Evolutionary conservation across 1,140 invertebrate species (phyloP).

Genomic region (Drosophila nannoptera): DNA sequence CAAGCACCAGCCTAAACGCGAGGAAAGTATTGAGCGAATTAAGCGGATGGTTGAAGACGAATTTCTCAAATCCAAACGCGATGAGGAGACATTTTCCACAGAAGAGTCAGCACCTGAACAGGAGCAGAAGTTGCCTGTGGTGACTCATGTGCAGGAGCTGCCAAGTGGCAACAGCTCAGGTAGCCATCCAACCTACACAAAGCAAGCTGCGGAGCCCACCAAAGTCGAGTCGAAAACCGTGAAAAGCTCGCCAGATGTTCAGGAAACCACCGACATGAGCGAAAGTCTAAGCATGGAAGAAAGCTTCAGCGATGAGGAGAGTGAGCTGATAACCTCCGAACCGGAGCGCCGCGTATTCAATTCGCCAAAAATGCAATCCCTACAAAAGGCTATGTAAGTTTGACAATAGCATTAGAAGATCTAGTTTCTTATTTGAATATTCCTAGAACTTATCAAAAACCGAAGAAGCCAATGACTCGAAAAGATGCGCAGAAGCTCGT

Average conservation of each 20-base stretch:
- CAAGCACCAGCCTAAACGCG: constrained; percentile 44
- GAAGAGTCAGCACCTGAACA: constrained; percentile 40
- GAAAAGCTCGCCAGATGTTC: constrained; percentile 20
- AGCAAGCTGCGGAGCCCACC: constrained; percentile 3
- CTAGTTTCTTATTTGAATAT: too few relatives aligned
- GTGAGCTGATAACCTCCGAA: constrained; percentile 39
- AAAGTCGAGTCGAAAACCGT: not conserved
- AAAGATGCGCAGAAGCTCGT: constrained; percentile 59
- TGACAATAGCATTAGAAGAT: not conserved
- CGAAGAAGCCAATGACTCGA: constrained; percentile 39
- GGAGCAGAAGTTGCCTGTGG: constrained; percentile 16
- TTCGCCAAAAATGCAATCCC: constrained; percentile 13
- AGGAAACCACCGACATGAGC: constrained; percentile 58
- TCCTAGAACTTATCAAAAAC: too few relatives aligned
- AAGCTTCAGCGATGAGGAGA: constrained; percentile 30
- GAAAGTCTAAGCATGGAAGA: constrained; percentile 56
- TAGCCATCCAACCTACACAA: constrained; percentile 47
- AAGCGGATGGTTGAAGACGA: constrained; percentile 54
- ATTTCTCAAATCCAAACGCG: constrained; percentile 44
- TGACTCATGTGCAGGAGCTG: constrained; percentile 28
- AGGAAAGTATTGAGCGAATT: constrained; percentile 52
- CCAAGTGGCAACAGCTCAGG: constrained; percentile 44
- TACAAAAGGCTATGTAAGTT: constrained; percentile 36
- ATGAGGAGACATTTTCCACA: constrained; percentile 63
- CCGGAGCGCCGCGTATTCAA: constrained; percentile 34